Base-by-base conservation (phyloP, 2,113 vertebrate genomes). In the Rhizomys pruinosus region DNA sequence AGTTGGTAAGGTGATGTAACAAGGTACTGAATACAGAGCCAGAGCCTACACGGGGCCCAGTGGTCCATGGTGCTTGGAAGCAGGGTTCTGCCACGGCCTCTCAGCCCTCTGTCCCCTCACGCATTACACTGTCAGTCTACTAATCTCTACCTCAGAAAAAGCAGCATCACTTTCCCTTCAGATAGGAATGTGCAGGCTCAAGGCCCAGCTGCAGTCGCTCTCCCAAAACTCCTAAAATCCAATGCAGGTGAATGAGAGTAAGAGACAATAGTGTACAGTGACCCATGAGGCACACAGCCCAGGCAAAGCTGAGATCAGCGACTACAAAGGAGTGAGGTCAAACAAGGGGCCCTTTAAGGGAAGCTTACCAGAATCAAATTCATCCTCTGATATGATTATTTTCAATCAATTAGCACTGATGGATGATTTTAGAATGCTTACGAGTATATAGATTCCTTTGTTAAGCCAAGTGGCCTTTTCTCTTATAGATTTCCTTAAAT, bases 401-500 rank as follows among this genome's bases (percentile, higher is more conserved):
- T 71, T n/a, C 3, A 74, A 64, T 79, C 39, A 84, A 10, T 61
- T 66, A 57, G 37, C 52, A 68, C 6, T 84, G 29, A 1, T 84
- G 20, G 63, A 86, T 68, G 63, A 84, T 10, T 34, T 23, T 25
- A 15, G 34, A 74, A 66, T 89, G 55, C 9, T 44, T 22, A 78
- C 19, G 37, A 76, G 4, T 44, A 52, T 39, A 42, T 37, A 84
- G 76, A 79, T 84, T 20, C 6, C 37, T 84, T 87, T 71, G 63
- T 89, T 68, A 92, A 82, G 8, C 29, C 22, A 74, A 73, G 59
- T 59, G 39, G 37, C 1, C 84, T 93, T 84, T 86, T 80, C 23
- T 32, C 16, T 59, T 55, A 89, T 12, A 78, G 64, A 92, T 87
- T 86, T 87, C 71, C 86, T 90, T 10, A 71, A 92, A 87, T 74